Base-by-base conservation (phyloP, 2,113 vertebrate species). In the Callithrix jacchus region DNA sequence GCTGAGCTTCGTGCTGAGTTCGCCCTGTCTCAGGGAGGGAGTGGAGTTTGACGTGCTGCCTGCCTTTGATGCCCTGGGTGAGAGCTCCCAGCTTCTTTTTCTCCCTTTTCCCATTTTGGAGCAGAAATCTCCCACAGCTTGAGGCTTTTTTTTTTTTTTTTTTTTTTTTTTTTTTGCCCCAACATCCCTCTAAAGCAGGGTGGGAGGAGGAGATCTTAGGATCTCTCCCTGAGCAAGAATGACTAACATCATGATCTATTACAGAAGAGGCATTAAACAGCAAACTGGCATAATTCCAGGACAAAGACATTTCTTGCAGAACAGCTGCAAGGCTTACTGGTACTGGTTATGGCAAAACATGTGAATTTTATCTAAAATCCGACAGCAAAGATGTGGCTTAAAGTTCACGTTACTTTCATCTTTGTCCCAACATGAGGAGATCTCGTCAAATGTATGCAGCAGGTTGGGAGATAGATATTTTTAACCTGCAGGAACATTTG, bases 31-130 rank as follows among this genome's bases (percentile, higher is more conserved):
- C 1, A 2, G 0, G 0, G 2, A 94, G 40, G 4, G 0, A 0
- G 96, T 96, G 56, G 49, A 97, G 5, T 98, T 97, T 11, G 96
- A 98, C 4, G 93, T 98, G 17, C 92, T 97, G 2, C 98, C 95
- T 0, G 97, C 97, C 66, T 97, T 49, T 2, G 88, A 98, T 9
- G 89, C 64, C 76, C 93, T 98, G 37, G 97, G 97, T 97, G 47
- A 97, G 97, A 0, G 7, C 13, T 27, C 54, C 21, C 9, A 1
- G 8, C 8, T 35, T 4, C 10, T 64, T 64, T 64, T 32, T 64
- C 61, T 32, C 61, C 61, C 11, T 64, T 40, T 80, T 35, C 30
- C 40, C 37, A 21, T 47, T 80, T 71, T 54, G 74, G 80, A 68
- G 58, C 18, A 79, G 47, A 40, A 64, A 40, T n/a, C 47, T 25